A percentile compares a stretch with the other conserved stretches of the same genome.
These are phyloP conservation scores for Oplegnathus fasciatus DNA, from an alignment of 2,113 vertebrate genomes.

Conservation along the genomic window DNA sequence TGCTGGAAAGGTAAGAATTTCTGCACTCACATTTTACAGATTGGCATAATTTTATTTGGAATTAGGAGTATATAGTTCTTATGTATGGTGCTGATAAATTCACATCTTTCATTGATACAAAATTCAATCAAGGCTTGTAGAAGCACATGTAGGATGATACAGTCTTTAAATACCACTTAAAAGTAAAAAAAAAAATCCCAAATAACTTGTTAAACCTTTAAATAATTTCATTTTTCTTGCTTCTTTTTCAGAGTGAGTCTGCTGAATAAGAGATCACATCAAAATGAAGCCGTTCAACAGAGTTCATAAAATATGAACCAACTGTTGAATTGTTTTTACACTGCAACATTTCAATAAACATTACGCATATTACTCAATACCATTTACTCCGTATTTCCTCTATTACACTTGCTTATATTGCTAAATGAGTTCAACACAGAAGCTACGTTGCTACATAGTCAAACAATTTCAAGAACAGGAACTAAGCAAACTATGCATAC, in stretches of 20 bases:
- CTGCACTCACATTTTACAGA: background rate
- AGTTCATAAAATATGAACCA: conserved; percentile 61
- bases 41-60: no score
- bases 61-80: no score
- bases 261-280: conserved; percentile 44
- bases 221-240: background rate
- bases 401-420: background rate
- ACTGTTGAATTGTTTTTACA: background rate
- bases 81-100: background rate
- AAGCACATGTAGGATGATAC: background rate
- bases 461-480: no score
- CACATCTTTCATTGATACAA: background rate
- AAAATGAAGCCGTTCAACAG: background rate
- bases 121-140: background rate
- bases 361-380: background rate
- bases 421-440: background rate
- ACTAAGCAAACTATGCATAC: no score
- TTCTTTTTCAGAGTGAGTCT: conserved; percentile 13
- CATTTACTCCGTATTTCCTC: background rate
- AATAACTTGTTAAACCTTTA: background rate
- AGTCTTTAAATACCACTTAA: background rate
- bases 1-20: conserved; percentile 34
- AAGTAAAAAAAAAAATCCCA: background rate
- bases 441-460: no score
- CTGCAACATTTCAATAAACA: conserved; percentile 31